phyloP scores from a whole-genome alignment of 2,888 invertebrate genomes.

The Schizotus pectinicornis region DNA sequence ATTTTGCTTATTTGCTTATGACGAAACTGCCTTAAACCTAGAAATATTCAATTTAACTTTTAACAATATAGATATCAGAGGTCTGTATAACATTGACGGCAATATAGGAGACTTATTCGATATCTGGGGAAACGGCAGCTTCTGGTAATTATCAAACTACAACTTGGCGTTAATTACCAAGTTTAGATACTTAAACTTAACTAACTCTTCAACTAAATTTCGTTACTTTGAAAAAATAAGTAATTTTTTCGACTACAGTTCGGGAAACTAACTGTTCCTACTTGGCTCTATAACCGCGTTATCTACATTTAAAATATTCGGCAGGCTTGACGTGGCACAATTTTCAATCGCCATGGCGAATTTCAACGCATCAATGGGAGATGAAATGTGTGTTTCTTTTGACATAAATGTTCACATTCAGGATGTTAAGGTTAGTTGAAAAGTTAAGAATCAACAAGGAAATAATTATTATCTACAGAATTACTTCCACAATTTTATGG shows the following conservation, averaged over 20 bases:
- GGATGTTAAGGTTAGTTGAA: background rate
- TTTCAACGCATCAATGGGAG: conserved; percentile 1
- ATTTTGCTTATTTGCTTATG: conserved; percentile 4
- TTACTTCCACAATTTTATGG: conserved; percentile 31
- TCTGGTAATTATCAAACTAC: conserved; percentile 27
- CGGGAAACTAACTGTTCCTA: background rate
- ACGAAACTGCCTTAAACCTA: background rate
- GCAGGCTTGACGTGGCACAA: conserved; percentile 9
- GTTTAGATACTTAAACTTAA: background rate
- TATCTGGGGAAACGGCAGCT: conserved; percentile 33
- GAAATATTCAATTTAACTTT: conserved; percentile 34
- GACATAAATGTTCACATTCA: conserved; percentile 7
- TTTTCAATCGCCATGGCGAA: conserved; percentile 18
- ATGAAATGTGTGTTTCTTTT: conserved; percentile 9
- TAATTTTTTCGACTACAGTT: background rate
- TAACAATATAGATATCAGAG: conserved; percentile 25
- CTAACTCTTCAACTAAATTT: too few species aligned
- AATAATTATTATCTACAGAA: conserved; percentile 11
- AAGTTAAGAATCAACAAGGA: background rate
- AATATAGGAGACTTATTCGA: conserved; percentile 37
- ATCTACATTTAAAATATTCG: background rate
- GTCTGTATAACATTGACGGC: conserved; percentile 32
- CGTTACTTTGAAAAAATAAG: too few species aligned
- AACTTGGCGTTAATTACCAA: too few species aligned
- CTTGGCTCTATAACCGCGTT: background rate